Evolutionary conservation across 2,113 vertebrate genomes (phyloP).

Genomic region (Anser cygnoides): DNA sequence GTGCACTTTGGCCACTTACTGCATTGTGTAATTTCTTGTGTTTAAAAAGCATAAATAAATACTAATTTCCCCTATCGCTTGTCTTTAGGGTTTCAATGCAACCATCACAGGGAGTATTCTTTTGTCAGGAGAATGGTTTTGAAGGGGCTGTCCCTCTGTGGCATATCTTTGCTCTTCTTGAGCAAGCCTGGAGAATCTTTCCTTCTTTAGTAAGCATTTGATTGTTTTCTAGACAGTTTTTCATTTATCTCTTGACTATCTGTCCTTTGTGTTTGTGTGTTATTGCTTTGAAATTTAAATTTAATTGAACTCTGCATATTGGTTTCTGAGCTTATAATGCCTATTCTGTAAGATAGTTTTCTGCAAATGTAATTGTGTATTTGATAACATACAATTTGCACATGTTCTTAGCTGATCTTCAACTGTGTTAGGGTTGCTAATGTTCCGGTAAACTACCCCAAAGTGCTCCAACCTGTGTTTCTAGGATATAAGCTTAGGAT

Average conservation of each 20-base stretch:
- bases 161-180: fast-evolving
- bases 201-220: neutral
- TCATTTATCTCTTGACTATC: neutral
- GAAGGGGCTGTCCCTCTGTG: neutral
- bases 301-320: neutral
- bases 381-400: neutral
- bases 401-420: neutral
- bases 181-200: neutral
- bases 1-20: neutral
- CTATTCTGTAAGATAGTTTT: neutral
- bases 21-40: neutral
- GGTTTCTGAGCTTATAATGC: neutral
- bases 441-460: neutral
- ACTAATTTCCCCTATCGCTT: neutral
- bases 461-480: neutral
- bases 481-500: neutral
- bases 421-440: neutral
- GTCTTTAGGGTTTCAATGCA: neutral
- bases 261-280: neutral
- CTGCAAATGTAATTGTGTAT: neutral
- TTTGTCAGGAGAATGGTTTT: neutral
- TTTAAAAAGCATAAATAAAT: neutral
- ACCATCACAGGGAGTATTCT: neutral
- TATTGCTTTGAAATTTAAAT: neutral
- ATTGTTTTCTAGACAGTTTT: neutral